Evolutionary conservation across 1,140 invertebrate species (phyloP), one percentile per base, ranked within the genome.

Genomic region (Stenopsyche tienmushanensis): DNA sequence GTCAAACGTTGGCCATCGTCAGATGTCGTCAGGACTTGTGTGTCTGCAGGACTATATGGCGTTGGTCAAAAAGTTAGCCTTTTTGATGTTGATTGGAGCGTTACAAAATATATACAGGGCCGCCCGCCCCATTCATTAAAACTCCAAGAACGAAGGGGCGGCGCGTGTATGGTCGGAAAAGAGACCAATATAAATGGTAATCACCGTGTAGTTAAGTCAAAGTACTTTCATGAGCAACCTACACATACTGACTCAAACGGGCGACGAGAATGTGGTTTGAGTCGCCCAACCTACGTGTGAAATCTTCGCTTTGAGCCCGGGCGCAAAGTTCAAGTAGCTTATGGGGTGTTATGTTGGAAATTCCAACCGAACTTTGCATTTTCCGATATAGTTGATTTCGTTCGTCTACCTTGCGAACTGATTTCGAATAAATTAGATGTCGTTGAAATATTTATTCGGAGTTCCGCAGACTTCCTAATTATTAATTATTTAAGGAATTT

Each of bases 161-260:
- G 58, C 52, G 64, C 44, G 66, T 59, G 49, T 29, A 49, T 53
- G 66, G 58, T 50, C 67, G 52, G 67, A 66, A 70, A 70, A 66
- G 67, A 70, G 67, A 70, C 67, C 64, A 70, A 70, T 70, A 70
- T 70, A 70, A 70, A 70, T 70, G 67, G 64, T 66, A 70, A 70
- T 70, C 67, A 70, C 64, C 64, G 53, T 66, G 67, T 70, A 70
- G 67, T 70, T 70, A 66, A 66, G 67, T 70, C 67, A 66, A 66
- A 70, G 67, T 70, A 63, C 67, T 70, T 66, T 70, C 67, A 70
- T 66, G 57, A 65, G 55, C 45, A 47, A 41, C 5, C 13, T 5
- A 25, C 26, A 49, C n/a, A n/a, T n/a, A n/a, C n/a, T n/a, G n/a
- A n/a, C 29, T 41, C 62, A 49, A 52, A 63, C 42, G 15, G 18